Conservation (phyloP, 2,888 invertebrate genomes). For the Archips xylosteana region DNA sequence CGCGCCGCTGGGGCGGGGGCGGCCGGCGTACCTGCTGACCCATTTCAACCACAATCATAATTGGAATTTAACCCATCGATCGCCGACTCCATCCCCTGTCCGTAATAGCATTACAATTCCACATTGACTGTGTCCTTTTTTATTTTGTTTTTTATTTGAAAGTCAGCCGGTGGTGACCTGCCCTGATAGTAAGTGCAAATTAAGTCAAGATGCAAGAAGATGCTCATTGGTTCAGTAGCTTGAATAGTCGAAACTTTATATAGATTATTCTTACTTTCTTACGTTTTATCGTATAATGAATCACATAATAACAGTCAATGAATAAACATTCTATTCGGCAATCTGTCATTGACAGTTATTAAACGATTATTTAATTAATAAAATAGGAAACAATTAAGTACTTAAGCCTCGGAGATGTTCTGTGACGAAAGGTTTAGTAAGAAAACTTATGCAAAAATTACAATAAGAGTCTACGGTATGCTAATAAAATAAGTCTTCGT, state of each 20-base stretch:
- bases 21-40: conserved; percentile 75
- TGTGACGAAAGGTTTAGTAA: not conserved
- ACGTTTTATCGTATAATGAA: too few relatives aligned
- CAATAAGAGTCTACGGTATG: not conserved
- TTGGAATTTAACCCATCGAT: conserved; percentile 53
- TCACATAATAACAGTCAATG: not conserved
- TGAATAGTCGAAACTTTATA: too few relatives aligned
- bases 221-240: too few relatives aligned
- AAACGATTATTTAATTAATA: not conserved
- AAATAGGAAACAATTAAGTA: not conserved
- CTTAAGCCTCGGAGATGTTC: not conserved
- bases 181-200: too few relatives aligned
- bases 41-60: conserved; percentile 65
- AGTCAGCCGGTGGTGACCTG: too few relatives aligned
- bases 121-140: not conserved
- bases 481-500: conserved; percentile 1
- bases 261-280: not conserved
- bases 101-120: not conserved
- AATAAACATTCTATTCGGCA: not conserved
- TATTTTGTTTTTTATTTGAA: too few relatives aligned
- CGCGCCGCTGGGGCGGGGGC: conserved; percentile 50
- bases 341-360: not conserved
- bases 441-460: not conserved
- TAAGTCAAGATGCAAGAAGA: too few relatives aligned
- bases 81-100: conserved; percentile 20